phyloP scores from a whole-genome alignment of 1,140 invertebrate genomes.

The Drosophila kikkawai region DNA sequence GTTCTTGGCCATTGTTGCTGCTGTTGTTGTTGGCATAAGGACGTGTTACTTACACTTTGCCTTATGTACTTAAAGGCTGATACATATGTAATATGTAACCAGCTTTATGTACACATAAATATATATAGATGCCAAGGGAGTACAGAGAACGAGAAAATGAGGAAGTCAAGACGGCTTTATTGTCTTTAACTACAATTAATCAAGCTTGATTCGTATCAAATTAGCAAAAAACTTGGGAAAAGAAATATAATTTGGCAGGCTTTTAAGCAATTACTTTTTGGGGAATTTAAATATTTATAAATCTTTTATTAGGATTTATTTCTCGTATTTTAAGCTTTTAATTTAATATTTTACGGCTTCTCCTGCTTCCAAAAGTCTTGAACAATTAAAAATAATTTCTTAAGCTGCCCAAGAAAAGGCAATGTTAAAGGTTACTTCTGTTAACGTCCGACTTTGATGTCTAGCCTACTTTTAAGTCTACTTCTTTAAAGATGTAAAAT shows the following conservation, averaged over 20 bases:
- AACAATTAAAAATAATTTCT: background rate
- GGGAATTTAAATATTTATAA: background rate
- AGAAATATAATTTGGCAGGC: no score
- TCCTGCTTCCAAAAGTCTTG: background rate
- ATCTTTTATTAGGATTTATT: background rate
- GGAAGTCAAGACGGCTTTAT: background rate
- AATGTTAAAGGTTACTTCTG: background rate
- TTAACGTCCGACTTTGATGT: background rate
- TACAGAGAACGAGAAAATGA: slow-evolving; percentile 9
- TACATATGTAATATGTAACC: slow-evolving; percentile 54
- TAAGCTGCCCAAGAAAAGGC: background rate
- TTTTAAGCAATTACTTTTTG: background rate
- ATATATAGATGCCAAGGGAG: slow-evolving; percentile 1
- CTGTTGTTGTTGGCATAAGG: slow-evolving; percentile 57
- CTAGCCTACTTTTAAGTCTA: background rate
- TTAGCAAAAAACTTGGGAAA: background rate
- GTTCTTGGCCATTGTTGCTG: slow-evolving; percentile 29
- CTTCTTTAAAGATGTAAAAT: background rate
- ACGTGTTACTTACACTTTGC: slow-evolving; percentile 80
- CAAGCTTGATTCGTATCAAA: slow-evolving; percentile 1
- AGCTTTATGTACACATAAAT: slow-evolving; percentile 26
- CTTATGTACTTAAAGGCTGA: slow-evolving; percentile 66
- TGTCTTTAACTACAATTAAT: slow-evolving; percentile 10
- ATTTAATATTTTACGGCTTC: background rate
- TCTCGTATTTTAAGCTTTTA: no score